These are phyloP conservation scores for Microcebus ravelobensis DNA, from an alignment of 2,113 vertebrate species.

Conservation along the genomic window DNA sequence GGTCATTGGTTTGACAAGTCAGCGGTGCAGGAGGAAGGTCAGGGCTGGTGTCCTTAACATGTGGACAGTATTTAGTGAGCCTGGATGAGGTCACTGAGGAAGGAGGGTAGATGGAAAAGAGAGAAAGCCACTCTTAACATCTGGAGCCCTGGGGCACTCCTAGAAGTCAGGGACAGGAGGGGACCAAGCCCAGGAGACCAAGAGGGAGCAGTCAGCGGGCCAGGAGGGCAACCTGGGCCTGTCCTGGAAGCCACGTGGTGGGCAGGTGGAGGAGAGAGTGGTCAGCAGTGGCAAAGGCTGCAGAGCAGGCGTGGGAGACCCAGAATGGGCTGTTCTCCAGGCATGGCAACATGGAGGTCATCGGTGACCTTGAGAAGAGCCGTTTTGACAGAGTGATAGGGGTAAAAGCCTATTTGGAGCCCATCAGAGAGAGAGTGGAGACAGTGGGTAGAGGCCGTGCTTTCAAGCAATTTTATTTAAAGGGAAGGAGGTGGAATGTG, in stretches of 20 bases:
- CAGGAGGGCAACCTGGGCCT: background rate
- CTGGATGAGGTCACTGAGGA: background rate
- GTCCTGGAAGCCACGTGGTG: background rate
- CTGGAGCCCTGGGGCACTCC: background rate
- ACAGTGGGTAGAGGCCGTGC: background rate
- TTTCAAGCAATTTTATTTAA: background rate
- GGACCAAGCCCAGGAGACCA: background rate
- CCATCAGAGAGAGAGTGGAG: background rate
- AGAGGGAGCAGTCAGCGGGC: background rate
- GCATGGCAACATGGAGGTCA: too few species aligned
- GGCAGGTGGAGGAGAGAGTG: background rate
- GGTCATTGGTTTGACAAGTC: background rate
- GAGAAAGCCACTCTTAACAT: background rate
- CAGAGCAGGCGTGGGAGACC: background rate
- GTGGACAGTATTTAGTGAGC: background rate
- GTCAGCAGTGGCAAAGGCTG: background rate
- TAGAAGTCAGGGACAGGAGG: background rate
- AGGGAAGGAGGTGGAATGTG: background rate
- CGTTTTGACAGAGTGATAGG: background rate
- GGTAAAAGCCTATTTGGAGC: background rate
- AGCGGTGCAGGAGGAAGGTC: background rate
- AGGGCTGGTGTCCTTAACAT: accelerated
- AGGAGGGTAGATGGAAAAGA: background rate
- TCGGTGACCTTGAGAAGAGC: background rate
- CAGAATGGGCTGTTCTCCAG: background rate